Evolutionary conservation across 35 echinoderm and acorn worm species (phyloP), one percentile per base, ranked within the genome.

Genomic region (Lytechinus pictus): DNA sequence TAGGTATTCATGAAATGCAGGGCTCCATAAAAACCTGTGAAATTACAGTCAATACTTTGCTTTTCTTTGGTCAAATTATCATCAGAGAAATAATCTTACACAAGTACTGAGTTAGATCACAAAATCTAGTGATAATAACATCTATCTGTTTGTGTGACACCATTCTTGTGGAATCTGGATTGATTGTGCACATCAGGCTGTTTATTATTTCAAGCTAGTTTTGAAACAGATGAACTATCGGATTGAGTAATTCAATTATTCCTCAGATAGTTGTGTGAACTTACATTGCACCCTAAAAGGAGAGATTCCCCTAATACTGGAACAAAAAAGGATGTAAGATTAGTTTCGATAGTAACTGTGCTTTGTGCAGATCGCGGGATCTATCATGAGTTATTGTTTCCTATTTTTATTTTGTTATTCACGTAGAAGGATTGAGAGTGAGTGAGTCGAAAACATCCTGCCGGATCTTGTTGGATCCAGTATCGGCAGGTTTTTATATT

Each of bases 171-270:
- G 61, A 71, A 71, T 24, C 6, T 6, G 66, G 19, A 71, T 71
- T 19, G 19, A 71, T 71, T 19, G 14, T 79, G 66, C 61, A 71
- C 16, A 24, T 27, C 19, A n/a, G 66, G 66, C 21, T 79, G 66
- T 79, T 79, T 79, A 79, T 79, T 71, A 24, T 71, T 79, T 79
- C 66, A 24, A 24, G 19, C 66, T 79, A 79, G 16, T 79, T 79
- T 79, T 79, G 66, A 79, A 79, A 24, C 66, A 79, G 66, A 79
- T 24, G 66, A 79, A 79, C 66, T 79, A 79, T 79, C 19, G 66
- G n/a, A 79, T 79, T 79, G 66, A 79, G 66, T 79, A 79, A 79
- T 79, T 79, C 19, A 79, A 79, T 79, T n/a, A 79, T 79, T n/a
- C 66, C 66, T 79, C 66, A 79, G 66, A 79, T 79, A 7, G 16